Percentiles rank a stretch among this genome's conserved stretches.
These are phyloP conservation scores for Drosophila anomalata DNA, from an alignment of 2,888 invertebrate species.

Conservation along the genomic window DNA sequence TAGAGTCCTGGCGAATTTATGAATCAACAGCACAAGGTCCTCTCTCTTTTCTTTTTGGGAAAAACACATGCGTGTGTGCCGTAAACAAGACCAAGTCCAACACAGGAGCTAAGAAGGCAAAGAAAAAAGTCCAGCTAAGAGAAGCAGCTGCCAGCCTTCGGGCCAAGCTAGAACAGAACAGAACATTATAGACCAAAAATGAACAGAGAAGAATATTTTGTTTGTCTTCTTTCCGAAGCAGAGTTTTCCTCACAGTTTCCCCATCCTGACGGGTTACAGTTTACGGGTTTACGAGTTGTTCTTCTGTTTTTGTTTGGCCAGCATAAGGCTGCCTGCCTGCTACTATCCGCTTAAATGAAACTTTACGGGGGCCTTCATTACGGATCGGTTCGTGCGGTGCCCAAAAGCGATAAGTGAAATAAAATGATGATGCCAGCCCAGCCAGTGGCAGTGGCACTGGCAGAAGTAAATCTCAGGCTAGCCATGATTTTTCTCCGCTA, in stretches of 20 bases:
- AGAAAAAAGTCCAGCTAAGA: not conserved
- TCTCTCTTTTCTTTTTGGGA: not conserved
- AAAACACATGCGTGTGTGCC: constrained; percentile 21
- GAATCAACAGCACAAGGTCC: constrained; percentile 39
- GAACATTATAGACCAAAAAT: constrained; percentile 2
- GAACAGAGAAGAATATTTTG: constrained; percentile 8
- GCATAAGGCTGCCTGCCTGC: constrained; percentile 18
- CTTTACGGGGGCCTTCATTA: constrained; percentile 72
- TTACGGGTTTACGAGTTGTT: not conserved
- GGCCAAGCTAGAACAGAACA: constrained; percentile 15
- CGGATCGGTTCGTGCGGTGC: constrained; percentile 63
- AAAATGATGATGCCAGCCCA: constrained; percentile 53
- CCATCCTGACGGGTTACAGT: constrained; percentile 2
- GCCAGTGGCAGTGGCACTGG: not conserved
- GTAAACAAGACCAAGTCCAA: constrained; percentile 52
- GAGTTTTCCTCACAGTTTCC: not conserved
- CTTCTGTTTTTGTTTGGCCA: constrained; percentile 25
- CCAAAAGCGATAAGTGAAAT: constrained; percentile 76
- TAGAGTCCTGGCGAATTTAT: constrained; percentile 60
- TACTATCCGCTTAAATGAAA: constrained; percentile 64
- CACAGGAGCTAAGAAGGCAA: constrained; percentile 32
- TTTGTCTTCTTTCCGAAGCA: constrained; percentile 22
- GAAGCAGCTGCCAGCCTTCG: constrained; percentile 28
- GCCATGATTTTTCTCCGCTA: constrained; percentile 16
- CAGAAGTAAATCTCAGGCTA: constrained; percentile 23